Percentiles rank a stretch among this genome's conserved stretches.
Evolutionary conservation across 2,113 vertebrate species (phyloP).

Genomic region (Raja brachyura): DNA sequence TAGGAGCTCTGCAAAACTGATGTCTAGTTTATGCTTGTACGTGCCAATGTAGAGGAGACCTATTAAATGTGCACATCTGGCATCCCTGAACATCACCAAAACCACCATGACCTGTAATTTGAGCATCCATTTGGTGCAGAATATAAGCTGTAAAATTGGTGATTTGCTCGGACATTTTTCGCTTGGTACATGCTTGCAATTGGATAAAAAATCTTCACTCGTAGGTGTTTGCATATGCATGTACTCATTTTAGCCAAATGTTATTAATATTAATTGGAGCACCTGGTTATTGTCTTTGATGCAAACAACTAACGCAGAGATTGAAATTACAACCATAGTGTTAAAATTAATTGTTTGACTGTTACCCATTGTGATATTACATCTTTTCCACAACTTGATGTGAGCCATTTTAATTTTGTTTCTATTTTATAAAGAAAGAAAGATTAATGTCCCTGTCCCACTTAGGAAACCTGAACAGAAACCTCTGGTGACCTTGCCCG

Average conservation of each 20-base stretch:
- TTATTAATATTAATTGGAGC: neutral
- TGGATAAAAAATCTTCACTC: neutral
- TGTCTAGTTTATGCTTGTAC: too few relatives aligned
- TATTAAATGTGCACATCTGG: neutral
- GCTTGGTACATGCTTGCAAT: neutral
- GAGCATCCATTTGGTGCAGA: neutral
- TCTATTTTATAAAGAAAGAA: neutral
- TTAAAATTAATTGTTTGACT: neutral
- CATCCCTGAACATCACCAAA: neutral
- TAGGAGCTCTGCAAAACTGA: too few relatives aligned
- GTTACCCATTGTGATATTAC: neutral
- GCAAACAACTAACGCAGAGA: neutral
- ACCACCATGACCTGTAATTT: neutral
- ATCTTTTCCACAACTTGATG: neutral
- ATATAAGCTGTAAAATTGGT: neutral
- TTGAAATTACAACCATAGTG: neutral
- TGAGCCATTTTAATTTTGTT: neutral
- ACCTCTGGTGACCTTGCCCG: too few relatives aligned
- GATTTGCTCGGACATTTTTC: neutral
- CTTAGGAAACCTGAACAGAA: too few relatives aligned
- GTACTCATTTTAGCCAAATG: neutral
- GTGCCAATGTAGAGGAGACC: too few relatives aligned
- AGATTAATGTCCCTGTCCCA: too few relatives aligned
- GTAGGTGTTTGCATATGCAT: neutral
- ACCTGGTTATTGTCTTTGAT: neutral